These are phyloP conservation scores for Cynopterus sphinx DNA, from an alignment of 2,797 vertebrate genomes.

Conservation along the genomic window DNA sequence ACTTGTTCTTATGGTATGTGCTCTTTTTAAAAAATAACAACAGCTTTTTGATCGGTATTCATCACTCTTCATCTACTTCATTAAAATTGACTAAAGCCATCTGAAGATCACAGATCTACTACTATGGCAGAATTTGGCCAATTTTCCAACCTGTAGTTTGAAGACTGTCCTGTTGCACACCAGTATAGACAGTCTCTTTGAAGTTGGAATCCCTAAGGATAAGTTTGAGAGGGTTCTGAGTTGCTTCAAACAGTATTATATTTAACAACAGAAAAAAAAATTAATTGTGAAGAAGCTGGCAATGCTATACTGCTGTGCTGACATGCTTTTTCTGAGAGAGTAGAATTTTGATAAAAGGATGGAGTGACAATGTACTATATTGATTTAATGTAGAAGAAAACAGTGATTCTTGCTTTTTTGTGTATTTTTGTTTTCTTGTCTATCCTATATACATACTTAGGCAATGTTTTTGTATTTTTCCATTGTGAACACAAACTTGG, in stretches of 20 bases:
- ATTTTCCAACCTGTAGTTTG: slow-evolving; percentile 55
- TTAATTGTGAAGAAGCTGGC: slow-evolving; percentile 67
- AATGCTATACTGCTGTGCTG: slow-evolving; percentile 66
- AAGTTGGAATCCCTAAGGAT: slow-evolving; percentile 72
- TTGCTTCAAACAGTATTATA: slow-evolving; percentile 64
- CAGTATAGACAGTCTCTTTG: slow-evolving; percentile 77
- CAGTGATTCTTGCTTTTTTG: slow-evolving; percentile 33
- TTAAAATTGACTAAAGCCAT: slow-evolving; percentile 30
- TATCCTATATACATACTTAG: neutral
- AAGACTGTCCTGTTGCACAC: slow-evolving; percentile 49
- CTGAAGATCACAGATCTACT: slow-evolving; percentile 52
- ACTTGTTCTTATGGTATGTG: neutral
- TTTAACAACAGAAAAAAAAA: slow-evolving; percentile 70
- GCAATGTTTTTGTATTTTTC: slow-evolving; percentile 16
- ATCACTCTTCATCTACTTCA: neutral
- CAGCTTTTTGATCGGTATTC: neutral
- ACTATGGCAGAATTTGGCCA: slow-evolving; percentile 60
- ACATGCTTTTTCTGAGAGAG: slow-evolving; percentile 66
- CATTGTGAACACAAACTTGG: neutral
- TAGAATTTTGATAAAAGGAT: slow-evolving; percentile 73
- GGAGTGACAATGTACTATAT: slow-evolving; percentile 76
- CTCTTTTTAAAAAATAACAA: slow-evolving; percentile 41
- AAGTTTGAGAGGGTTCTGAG: slow-evolving; percentile 77
- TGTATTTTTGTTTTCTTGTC: neutral
- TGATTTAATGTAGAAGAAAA: slow-evolving; percentile 68